phyloP scores from a whole-genome alignment of 2,888 invertebrate genomes.

The Anarsia innoxiella region DNA sequence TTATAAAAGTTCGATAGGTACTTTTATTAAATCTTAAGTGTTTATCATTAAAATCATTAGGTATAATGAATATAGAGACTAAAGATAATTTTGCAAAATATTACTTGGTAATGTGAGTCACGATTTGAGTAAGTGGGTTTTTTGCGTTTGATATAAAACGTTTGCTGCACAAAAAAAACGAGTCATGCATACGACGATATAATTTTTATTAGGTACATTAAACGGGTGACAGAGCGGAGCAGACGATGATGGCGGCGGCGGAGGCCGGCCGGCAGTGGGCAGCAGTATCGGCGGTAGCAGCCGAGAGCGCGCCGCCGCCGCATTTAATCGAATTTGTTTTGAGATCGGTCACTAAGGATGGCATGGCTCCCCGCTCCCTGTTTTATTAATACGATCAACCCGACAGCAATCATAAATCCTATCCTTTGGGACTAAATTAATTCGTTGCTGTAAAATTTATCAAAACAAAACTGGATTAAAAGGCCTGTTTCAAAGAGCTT shows the following conservation, averaged over 20 bases:
- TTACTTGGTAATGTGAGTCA: too few relatives aligned
- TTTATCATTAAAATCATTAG: too few relatives aligned
- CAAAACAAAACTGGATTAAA: constrained; percentile 4
- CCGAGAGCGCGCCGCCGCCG: constrained; percentile 16
- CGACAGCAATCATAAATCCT: constrained; percentile 37
- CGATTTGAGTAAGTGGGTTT: too few relatives aligned
- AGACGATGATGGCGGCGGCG: background rate
- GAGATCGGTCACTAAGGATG: constrained; percentile 32
- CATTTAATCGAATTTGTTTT: constrained; percentile 40
- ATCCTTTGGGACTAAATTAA: constrained; percentile 33
- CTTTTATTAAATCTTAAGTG: too few relatives aligned
- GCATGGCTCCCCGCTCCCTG: constrained; percentile 17
- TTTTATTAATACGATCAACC: constrained; percentile 33
- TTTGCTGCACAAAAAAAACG: too few relatives aligned
- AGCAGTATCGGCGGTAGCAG: constrained; percentile 4
- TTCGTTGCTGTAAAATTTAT: constrained; percentile 16
- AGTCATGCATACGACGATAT: too few relatives aligned
- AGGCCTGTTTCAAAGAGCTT: background rate
- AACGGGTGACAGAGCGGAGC: background rate
- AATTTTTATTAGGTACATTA: too few relatives aligned
- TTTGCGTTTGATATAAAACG: too few relatives aligned
- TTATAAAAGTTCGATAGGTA: too few relatives aligned
- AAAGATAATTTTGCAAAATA: too few relatives aligned
- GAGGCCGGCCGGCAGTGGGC: background rate
- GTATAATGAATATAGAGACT: too few relatives aligned